Base-by-base conservation (phyloP, 2,797 vertebrate species). In the Petrocephalus schoutedeni region DNA sequence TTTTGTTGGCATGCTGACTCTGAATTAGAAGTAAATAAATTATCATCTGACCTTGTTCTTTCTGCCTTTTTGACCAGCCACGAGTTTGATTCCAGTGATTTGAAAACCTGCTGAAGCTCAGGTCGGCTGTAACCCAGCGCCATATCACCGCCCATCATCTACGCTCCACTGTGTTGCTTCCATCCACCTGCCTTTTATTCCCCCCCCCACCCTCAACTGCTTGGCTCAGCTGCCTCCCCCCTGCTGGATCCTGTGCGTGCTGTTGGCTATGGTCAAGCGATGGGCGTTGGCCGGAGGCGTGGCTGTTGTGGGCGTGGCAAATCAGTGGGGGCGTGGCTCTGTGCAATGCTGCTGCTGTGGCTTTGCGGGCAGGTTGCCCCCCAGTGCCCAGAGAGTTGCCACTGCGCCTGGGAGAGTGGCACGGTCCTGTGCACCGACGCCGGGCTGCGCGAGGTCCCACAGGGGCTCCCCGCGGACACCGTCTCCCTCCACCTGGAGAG, bases 401-500 rank as follows among this genome's bases (percentile, higher is more conserved):
- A 91, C 58, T 96, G 96, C 21, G 90, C 92, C 0, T 93, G 90
- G 92, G 94, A 95, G 88, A 95, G 94, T 7, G 93, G 93, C 45
- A 94, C 95, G 0, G 96, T 96, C 86, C 91, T 92, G 89, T 96
- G 96, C 89, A 92, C 92, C 0, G 93, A 95, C 0, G 94, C 94
- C 0, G 94, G 94, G 4, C 92, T 96, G 58, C 93, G 89, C 53
- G 94, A 95, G 71, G 92, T 96, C 89, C 96, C 96, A 0, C 91
- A 91, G 36, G 95, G 94, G n/a, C 93, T 96, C 82, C 96, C 96
- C 0, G 90, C 86, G 0, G 95, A 96, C 84, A 96, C 96, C 0
- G 93, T 93, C 1, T 91, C 92, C n/a, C 95, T 96, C 74, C 94
- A 96, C 91, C 91, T 96, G 90, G 96, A 96, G 87, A 94, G 93